Base-by-base conservation (phyloP, 2,113 vertebrate species). In the Calidris pygmaea region DNA sequence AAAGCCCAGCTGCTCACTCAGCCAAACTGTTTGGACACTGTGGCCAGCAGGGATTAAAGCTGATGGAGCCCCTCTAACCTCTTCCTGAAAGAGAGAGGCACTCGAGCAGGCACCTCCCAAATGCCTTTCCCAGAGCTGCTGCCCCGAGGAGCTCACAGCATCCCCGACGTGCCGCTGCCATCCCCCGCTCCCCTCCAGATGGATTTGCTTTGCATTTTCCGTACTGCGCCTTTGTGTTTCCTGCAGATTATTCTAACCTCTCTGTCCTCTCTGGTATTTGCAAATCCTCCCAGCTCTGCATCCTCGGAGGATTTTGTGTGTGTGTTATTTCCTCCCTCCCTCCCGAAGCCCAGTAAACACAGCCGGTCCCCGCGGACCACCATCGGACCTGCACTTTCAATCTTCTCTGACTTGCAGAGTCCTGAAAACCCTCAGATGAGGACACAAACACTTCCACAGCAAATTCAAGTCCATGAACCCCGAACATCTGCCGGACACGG, bases 231-330 rank as follows among this genome's bases (percentile, higher is more conserved):
- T 95, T 85, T 67, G 91, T 21, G 66, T 70, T 95, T 96, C 80
- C 93, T 91, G 89, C 3, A 59, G 86, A 10, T 85, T 95, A 89
- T 78, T 85, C 76, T 96, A 89, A 96, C 73, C 94, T 41, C 80
- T 93, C 89, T 95, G 96, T 96, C 93, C 94, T 96, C 87, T 94
- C 91, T 95, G 96, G 96, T 91, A 96, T 97, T 95, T 72, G 84
- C 70, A 76, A 74, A 89, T 74, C 93, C 53, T 96, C 93, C 95
- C 96, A 92, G 34, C 52, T 91, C 90, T 10, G 22, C 94, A 74
- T 81, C 96, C 94, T 94, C 2, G 0, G 73, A 95, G 96, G 91
- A 39, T 84, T 95, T 72, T 27, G 84, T 63, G 70, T 27, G 12
- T 87, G 59, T 81, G 96, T 74, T 95, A 90, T 94, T 96, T 96